Evolutionary conservation across 1,140 invertebrate species (phyloP).

Genomic region (Ericerus pela): DNA sequence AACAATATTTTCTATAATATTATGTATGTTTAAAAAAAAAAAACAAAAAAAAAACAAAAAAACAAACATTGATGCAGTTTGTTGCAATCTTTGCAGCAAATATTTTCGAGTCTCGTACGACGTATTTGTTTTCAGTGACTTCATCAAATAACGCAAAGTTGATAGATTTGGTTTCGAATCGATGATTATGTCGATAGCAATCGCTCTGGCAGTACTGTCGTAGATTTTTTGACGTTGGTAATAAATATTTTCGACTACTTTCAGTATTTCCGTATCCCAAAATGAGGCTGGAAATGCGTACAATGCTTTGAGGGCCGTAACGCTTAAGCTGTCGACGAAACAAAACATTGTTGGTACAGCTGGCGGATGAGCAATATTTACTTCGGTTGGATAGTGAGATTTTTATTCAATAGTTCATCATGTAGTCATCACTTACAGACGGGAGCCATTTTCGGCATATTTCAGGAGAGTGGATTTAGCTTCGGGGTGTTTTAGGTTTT

Average conservation of each 20-base stretch:
- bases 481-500: constrained; percentile 43
- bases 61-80: constrained; percentile 38
- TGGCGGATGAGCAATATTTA: no score
- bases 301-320: constrained; percentile 49
- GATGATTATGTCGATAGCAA: constrained; percentile 57
- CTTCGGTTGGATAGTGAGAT: no score
- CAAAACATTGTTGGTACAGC: no score
- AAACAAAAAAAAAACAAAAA: no score
- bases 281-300: constrained; percentile 35
- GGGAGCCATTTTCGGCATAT: constrained; percentile 35
- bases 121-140: constrained; percentile 38
- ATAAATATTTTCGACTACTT: constrained; percentile 40
- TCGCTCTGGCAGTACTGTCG: constrained; percentile 53
- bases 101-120: constrained; percentile 53
- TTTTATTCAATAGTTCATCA: no score
- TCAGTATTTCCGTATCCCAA: constrained; percentile 35
- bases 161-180: constrained; percentile 38
- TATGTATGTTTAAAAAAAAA: constrained; percentile 1
- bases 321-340: constrained; percentile 30
- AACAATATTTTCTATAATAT: not conserved
- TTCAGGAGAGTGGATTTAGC: constrained; percentile 43
- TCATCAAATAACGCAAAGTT: constrained; percentile 37
- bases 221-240: constrained; percentile 43
- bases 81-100: constrained; percentile 43
- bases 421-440: constrained; percentile 28